Conservation (phyloP, 2,888 invertebrate species). For the Drosophila recens region DNA sequence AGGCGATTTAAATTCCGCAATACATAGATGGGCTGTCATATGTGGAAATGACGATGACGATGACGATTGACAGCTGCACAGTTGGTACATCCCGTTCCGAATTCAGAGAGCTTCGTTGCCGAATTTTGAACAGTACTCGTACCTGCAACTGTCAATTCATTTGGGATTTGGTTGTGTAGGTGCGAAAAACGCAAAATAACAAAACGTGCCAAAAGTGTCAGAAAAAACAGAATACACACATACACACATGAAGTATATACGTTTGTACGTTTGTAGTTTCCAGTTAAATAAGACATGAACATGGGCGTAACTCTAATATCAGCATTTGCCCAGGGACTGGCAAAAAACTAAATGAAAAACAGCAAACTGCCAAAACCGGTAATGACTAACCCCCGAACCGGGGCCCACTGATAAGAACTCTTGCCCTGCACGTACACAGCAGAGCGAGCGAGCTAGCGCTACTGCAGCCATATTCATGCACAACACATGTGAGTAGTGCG, state of each 20-base stretch:
- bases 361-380: conserved; percentile 70
- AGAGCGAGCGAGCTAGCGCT: conserved; percentile 25
- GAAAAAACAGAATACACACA: conserved; percentile 2
- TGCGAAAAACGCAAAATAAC: conserved; percentile 63
- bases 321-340: conserved; percentile 55
- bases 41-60: conserved; percentile 72
- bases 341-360: conserved; percentile 58
- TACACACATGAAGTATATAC: conserved; percentile 24
- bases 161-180: conserved; percentile 64
- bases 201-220: conserved; percentile 72
- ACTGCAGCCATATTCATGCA: neutral
- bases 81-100: conserved; percentile 37
- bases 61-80: conserved; percentile 81
- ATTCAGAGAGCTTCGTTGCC: conserved; percentile 30
- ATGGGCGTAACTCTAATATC: conserved; percentile 79
- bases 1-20: conserved; percentile 71
- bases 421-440: conserved; percentile 3
- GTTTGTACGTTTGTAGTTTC: conserved; percentile 44
- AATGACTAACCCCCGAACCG: conserved; percentile 74
- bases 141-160: conserved; percentile 68
- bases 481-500: conserved; percentile 15
- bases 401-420: conserved; percentile 59
- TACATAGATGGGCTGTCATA: conserved; percentile 74
- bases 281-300: conserved; percentile 77
- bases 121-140: conserved; percentile 40